phyloP scores from a whole-genome alignment of 2,888 invertebrate species.

The Athalia rosae region DNA sequence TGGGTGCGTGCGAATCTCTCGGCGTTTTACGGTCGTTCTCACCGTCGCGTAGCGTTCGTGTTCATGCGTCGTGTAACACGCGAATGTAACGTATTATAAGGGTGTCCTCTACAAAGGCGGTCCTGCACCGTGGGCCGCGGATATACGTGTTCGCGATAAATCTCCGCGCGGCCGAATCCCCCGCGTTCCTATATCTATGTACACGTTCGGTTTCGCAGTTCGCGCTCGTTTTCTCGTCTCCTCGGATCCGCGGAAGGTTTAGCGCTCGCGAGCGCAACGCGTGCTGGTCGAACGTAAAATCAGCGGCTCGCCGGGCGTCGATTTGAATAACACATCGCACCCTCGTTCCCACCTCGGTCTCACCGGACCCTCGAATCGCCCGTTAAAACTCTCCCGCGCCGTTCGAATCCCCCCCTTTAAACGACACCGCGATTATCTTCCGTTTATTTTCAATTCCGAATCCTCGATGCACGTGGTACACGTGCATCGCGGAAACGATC shows the following conservation, averaged over 20 bases:
- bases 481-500: no score
- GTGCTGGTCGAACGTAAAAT: neutral
- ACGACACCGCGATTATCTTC: neutral
- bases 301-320: constrained; percentile 20
- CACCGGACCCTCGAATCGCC: constrained; percentile 6
- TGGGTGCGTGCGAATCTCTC: neutral
- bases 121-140: constrained; percentile 37
- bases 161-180: constrained; percentile 30
- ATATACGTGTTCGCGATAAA: constrained; percentile 38
- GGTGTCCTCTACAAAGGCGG: constrained; percentile 39
- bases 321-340: constrained; percentile 44
- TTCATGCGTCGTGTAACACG: constrained; percentile 18
- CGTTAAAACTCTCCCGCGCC: neutral
- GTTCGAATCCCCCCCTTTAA: neutral
- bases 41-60: no score
- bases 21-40: no score
- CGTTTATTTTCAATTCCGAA: neutral
- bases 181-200: no score
- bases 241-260: neutral
- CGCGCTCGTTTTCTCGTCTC: no score
- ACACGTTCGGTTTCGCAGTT: neutral
- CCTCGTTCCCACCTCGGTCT: constrained; percentile 26
- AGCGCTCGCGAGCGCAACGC: neutral
- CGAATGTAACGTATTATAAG: neutral
- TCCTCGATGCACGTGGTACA: neutral